Percentiles rank a stretch among this genome's conserved stretches.
Evolutionary conservation across 2,888 invertebrate species (phyloP).

Genomic region (Volucella inflata): DNA sequence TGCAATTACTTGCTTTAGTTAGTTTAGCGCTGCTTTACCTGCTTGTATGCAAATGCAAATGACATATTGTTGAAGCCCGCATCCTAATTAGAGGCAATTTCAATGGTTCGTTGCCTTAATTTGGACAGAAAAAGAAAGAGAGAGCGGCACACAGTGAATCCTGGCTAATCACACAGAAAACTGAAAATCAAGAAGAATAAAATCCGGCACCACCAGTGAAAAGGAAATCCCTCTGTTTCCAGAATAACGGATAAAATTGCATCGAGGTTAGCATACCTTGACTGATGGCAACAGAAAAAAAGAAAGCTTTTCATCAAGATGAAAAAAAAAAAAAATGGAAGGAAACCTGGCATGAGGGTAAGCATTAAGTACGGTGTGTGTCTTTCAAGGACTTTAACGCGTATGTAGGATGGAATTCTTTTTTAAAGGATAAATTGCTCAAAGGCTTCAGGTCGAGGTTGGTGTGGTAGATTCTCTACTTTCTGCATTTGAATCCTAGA

Average conservation of each 20-base stretch:
- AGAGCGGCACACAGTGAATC: not conserved
- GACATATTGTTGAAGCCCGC: slow-evolving; percentile 72
- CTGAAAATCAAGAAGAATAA: slow-evolving; percentile 15
- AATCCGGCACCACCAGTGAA: slow-evolving; percentile 28
- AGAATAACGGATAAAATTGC: slow-evolving; percentile 36
- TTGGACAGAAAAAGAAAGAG: slow-evolving; percentile 15
- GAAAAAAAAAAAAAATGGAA: too few relatives aligned
- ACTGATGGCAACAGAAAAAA: slow-evolving; percentile 65
- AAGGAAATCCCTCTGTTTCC: slow-evolving; percentile 64
- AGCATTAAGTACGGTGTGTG: slow-evolving; percentile 60
- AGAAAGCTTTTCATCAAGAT: too few relatives aligned
- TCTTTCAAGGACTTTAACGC: slow-evolving; percentile 71
- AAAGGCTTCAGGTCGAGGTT: slow-evolving; percentile 75
- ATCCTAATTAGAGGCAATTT: slow-evolving; percentile 73
- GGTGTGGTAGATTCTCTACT: slow-evolving; percentile 59
- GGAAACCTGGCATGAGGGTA: slow-evolving; percentile 55
- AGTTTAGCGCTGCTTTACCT: too few relatives aligned
- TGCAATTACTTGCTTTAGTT: slow-evolving; percentile 61
- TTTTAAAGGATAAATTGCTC: slow-evolving; percentile 71
- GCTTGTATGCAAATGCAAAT: slow-evolving; percentile 61
- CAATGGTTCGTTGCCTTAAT: slow-evolving; percentile 69
- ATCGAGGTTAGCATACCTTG: slow-evolving; percentile 62
- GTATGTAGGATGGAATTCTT: slow-evolving; percentile 66
- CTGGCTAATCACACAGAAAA: slow-evolving; percentile 5
- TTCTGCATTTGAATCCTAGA: slow-evolving; percentile 19